Evolutionary conservation across 2,113 vertebrate species (phyloP).

Genomic region (Balaenoptera acutorostrata): DNA sequence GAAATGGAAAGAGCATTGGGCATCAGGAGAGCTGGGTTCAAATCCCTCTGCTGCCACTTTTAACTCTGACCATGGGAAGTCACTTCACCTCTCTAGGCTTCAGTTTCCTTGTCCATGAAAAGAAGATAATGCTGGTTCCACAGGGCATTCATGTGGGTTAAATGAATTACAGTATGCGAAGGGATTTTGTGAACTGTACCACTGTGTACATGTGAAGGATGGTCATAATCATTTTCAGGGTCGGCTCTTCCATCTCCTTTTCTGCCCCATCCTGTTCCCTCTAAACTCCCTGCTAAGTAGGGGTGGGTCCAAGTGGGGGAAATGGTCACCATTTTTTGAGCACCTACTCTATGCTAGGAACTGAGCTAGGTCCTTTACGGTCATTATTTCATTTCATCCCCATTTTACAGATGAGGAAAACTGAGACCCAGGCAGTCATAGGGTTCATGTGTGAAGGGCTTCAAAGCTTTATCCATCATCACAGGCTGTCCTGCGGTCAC

Average conservation of each 20-base stretch:
- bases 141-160: background rate
- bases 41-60: background rate
- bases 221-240: background rate
- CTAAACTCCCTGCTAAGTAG: background rate
- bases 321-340: background rate
- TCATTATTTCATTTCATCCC: background rate
- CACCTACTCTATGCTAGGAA: background rate
- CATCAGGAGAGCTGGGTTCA: background rate
- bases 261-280: background rate
- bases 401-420: background rate
- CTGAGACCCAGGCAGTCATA: background rate
- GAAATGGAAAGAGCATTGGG: background rate
- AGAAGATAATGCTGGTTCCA: background rate
- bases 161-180: background rate
- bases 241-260: background rate
- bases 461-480: background rate
- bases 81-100: background rate
- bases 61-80: background rate
- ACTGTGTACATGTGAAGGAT: fast-evolving
- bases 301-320: fast-evolving
- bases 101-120: background rate
- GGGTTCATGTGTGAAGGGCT: background rate
- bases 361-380: background rate
- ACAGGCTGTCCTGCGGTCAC: background rate
- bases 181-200: too few relatives aligned